Conservation (phyloP, 2,888 invertebrate genomes). For the Orchesella flavescens region DNA sequence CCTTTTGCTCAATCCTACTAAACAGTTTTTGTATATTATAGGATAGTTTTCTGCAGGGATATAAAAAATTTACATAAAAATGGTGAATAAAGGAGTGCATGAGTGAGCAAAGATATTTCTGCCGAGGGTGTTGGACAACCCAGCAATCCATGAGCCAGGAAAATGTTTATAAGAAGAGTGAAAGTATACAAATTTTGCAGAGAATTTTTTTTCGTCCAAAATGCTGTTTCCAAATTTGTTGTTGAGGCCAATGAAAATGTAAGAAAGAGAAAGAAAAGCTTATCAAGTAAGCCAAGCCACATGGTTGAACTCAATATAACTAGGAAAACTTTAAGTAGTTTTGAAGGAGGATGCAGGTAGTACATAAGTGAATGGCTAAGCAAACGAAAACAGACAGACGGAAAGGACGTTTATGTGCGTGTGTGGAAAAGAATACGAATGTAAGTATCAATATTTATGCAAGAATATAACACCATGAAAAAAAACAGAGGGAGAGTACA, state of each 20-base stretch:
- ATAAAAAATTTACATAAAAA: slow-evolving; percentile 16
- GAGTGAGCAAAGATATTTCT: not conserved
- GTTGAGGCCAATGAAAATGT: too few species aligned
- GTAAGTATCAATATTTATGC: not conserved
- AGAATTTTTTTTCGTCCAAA: too few species aligned
- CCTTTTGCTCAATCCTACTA: too few species aligned
- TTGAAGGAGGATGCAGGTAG: not conserved
- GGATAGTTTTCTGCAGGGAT: not conserved
- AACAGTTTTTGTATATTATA: too few species aligned
- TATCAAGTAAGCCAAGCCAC: not conserved
- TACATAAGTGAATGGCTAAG: not conserved
- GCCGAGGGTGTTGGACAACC: not conserved
- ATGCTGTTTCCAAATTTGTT: too few species aligned
- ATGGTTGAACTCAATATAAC: too few species aligned
- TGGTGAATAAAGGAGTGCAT: slow-evolving; percentile 11
- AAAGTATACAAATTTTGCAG: not conserved
- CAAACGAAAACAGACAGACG: not conserved
- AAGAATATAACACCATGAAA: not conserved
- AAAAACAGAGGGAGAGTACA: not conserved
- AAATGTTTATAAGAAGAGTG: too few species aligned
- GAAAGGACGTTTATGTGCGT: not conserved
- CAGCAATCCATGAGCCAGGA: too few species aligned
- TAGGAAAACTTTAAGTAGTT: too few species aligned
- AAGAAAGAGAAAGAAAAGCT: not conserved
- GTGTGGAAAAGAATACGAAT: not conserved